A percentile compares a stretch with the other conserved stretches of the same genome.
These are phyloP conservation scores for Chelonoidis abingdonii DNA, from an alignment of 2,113 vertebrate genomes.

Conservation along the genomic window DNA sequence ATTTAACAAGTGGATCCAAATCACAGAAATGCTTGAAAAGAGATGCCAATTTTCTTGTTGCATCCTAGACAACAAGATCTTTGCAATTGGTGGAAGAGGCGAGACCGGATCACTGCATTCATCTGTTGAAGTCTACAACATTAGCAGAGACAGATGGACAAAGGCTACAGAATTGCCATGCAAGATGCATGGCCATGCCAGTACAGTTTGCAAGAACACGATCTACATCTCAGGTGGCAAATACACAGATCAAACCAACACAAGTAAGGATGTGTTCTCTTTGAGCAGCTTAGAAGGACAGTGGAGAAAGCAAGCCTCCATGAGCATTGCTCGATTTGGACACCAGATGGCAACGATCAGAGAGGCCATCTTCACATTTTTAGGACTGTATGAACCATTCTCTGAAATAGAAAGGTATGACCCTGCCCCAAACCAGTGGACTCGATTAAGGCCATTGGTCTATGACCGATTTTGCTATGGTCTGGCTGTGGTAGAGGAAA, in stretches of 20 bases:
- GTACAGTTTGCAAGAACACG: constrained; percentile 78
- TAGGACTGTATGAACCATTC: constrained; percentile 94
- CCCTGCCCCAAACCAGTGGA: constrained; percentile 86
- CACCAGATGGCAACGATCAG: constrained; percentile 90
- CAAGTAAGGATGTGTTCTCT: constrained; percentile 84
- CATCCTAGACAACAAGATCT: constrained; percentile 81
- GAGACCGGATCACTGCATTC: constrained; percentile 70
- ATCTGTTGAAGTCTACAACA: constrained; percentile 89
- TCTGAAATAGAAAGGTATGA: constrained; percentile 94
- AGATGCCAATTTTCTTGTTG: constrained; percentile 91
- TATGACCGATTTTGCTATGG: constrained; percentile 92
- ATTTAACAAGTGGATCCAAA: constrained; percentile 86
- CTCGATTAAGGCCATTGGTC: constrained; percentile 85
- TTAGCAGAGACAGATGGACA: constrained; percentile 85
- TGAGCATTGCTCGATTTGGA: constrained; percentile 91
- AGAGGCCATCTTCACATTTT: constrained; percentile 89
- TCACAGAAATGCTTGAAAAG: constrained; percentile 85
- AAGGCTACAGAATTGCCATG: constrained; percentile 79
- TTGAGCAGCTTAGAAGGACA: constrained; percentile 69
- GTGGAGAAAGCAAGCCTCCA: constrained; percentile 88
- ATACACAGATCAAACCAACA: constrained; percentile 66
- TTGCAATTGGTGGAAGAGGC: constrained; percentile 87
- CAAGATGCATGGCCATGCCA: constrained; percentile 88
- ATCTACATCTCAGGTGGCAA: constrained; percentile 92
- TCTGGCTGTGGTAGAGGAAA: constrained; percentile 83